phyloP scores from a whole-genome alignment of 2,113 vertebrate species.

The Diadophis punctatus region DNA sequence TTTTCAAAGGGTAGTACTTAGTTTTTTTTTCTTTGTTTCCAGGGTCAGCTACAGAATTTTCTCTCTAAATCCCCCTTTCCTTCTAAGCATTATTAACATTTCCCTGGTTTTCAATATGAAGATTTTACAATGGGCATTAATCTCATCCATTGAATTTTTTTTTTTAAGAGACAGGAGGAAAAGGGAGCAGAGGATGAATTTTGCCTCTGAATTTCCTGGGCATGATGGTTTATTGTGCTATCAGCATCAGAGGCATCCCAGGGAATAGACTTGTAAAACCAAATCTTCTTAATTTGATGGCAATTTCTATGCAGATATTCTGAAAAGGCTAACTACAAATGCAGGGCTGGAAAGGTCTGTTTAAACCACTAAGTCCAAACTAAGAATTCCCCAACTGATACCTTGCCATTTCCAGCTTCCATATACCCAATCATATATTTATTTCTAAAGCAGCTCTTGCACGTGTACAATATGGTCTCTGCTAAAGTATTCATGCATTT shows the following conservation, averaged over 20 bases:
- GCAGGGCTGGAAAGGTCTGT: neutral
- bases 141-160: constrained; percentile 14
- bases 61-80: neutral
- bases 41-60: constrained; percentile 41
- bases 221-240: neutral
- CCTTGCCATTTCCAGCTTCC: neutral
- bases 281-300: neutral
- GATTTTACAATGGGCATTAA: constrained; percentile 36
- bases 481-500: neutral
- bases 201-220: accelerated
- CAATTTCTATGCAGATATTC: neutral
- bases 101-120: constrained; percentile 23
- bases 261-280: neutral
- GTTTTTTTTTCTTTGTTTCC: constrained; percentile 37
- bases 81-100: constrained; percentile 33
- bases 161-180: neutral
- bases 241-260: neutral
- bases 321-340: neutral
- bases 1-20: constrained; percentile 49
- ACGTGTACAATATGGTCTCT: neutral
- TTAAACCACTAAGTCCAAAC: neutral
- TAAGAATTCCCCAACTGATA: neutral
- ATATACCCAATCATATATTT: neutral
- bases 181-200: neutral
- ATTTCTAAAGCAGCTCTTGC: neutral